Evolutionary conservation across 2,888 invertebrate species (phyloP).

Genomic region (Acheta domesticus): DNA sequence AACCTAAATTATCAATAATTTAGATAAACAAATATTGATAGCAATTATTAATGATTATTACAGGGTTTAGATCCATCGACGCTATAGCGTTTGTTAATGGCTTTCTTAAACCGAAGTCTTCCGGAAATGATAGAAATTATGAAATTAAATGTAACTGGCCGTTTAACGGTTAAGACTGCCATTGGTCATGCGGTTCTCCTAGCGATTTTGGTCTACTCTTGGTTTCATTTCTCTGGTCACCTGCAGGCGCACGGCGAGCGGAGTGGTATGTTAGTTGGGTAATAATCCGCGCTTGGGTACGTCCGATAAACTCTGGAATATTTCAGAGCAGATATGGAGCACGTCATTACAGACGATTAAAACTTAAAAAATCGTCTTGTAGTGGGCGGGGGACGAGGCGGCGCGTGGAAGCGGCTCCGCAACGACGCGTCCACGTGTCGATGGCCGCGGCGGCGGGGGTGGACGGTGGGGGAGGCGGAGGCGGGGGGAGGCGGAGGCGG

Average conservation of each 20-base stretch:
- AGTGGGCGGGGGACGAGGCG: not conserved
- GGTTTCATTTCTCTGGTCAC: no score
- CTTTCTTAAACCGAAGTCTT: no score
- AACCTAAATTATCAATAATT: no score
- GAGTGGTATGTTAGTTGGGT: constrained; percentile 11
- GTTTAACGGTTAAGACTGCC: no score
- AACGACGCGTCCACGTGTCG: not conserved
- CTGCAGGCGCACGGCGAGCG: not conserved
- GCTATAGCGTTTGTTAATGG: no score
- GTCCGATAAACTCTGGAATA: not conserved
- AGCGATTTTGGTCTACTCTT: no score
- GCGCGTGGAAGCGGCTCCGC: not conserved
- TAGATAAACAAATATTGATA: no score
- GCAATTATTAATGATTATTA: no score
- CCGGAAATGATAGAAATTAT: no score
- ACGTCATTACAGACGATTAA: constrained; percentile 8
- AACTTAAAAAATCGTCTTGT: not conserved
- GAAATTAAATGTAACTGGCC: no score
- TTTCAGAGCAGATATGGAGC: constrained; percentile 18
- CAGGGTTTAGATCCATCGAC: no score
- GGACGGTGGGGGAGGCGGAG: not conserved
- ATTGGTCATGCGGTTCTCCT: no score
- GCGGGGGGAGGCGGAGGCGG: not conserved
- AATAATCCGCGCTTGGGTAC: constrained; percentile 3
- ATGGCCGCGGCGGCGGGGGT: not conserved